These are phyloP conservation scores for Syngnathus scovelli DNA, from an alignment of 2,113 vertebrate species.

Conservation along the genomic window DNA sequence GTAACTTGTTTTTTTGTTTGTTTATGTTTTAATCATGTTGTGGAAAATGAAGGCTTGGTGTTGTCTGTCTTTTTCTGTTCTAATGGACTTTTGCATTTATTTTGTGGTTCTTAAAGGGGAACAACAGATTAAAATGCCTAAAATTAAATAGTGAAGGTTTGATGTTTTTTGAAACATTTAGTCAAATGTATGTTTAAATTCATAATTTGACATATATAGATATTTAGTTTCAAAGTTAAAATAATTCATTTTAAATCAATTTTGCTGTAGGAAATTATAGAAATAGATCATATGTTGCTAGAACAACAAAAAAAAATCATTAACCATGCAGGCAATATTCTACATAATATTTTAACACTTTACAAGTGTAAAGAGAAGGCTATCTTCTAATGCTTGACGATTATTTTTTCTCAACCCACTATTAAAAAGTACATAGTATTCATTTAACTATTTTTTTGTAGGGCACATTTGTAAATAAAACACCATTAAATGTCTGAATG, in stretches of 20 bases:
- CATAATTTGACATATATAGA: not conserved
- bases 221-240: not conserved
- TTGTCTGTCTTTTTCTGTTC: constrained; percentile 54
- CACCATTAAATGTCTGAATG: constrained; percentile 68
- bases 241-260: not conserved
- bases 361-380: no score
- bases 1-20: constrained; percentile 38
- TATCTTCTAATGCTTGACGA: no score
- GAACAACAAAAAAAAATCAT: no score
- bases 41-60: constrained; percentile 48
- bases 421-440: no score
- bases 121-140: constrained; percentile 33
- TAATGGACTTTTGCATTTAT: constrained; percentile 66
- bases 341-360: no score
- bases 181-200: not conserved
- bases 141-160: constrained; percentile 12
- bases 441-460: not conserved
- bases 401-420: no score
- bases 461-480: constrained; percentile 66
- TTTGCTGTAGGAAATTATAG: not conserved
- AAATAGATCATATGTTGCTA: not conserved
- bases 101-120: constrained; percentile 53
- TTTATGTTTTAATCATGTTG: constrained; percentile 49
- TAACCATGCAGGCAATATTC: no score
- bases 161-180: not conserved